Conservation (phyloP, 2,797 vertebrate genomes). For the Lagodon rhomboides region DNA sequence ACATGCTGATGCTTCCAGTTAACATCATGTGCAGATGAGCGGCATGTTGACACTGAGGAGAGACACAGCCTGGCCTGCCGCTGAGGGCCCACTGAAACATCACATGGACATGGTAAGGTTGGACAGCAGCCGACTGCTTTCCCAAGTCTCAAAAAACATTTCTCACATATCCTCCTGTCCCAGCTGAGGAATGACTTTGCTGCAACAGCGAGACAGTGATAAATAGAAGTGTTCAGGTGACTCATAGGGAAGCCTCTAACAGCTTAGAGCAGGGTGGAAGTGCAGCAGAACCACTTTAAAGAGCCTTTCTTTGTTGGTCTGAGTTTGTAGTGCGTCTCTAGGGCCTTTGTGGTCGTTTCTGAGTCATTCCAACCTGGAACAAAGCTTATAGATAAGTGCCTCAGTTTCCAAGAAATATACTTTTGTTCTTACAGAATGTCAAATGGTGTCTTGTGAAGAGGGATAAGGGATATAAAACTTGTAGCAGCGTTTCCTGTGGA, state of each 20-base stretch:
- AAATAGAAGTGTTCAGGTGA: slow-evolving; percentile 75
- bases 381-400: slow-evolving; percentile 65
- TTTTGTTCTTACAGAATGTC: slow-evolving; percentile 61
- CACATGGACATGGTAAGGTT: slow-evolving; percentile 34
- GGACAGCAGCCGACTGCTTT: slow-evolving; percentile 48
- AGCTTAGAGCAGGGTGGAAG: slow-evolving; percentile 61
- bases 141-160: slow-evolving; percentile 57
- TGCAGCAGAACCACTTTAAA: slow-evolving; percentile 59
- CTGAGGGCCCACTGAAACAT: slow-evolving; percentile 30
- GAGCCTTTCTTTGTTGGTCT: slow-evolving; percentile 49
- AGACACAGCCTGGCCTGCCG: background rate
- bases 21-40: background rate
- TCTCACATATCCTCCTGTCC: slow-evolving; percentile 55
- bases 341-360: slow-evolving; percentile 58
- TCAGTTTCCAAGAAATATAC: slow-evolving; percentile 60
- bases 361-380: slow-evolving; percentile 59
- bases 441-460: slow-evolving; percentile 43
- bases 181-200: slow-evolving; percentile 68
- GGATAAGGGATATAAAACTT: slow-evolving; percentile 15
- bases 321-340: slow-evolving; percentile 54
- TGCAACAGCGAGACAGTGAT: slow-evolving; percentile 66
- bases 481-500: background rate
- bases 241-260: slow-evolving; percentile 68
- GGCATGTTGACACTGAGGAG: slow-evolving; percentile 3
- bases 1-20: slow-evolving; percentile 4